phyloP scores from a whole-genome alignment of 1,140 invertebrate species.

The Alviniconcha marisindica region DNA sequence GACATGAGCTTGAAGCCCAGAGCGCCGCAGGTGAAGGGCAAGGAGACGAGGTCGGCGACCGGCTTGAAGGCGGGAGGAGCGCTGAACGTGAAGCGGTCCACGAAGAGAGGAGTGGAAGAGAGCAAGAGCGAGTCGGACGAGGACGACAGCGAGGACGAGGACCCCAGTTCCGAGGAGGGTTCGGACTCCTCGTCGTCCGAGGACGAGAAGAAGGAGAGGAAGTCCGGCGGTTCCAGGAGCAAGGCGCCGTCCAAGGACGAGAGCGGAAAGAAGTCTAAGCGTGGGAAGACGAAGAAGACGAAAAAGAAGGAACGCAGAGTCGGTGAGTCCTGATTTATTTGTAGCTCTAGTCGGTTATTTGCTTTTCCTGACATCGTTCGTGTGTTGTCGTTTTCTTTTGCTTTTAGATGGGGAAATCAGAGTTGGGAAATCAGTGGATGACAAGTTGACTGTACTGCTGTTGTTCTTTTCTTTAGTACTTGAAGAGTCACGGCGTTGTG shows the following conservation, averaged over 20 bases:
- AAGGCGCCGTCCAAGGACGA: conserved; percentile 45
- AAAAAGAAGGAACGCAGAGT: conserved; percentile 24
- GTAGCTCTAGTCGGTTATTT: too few relatives aligned
- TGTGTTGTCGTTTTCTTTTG: too few relatives aligned
- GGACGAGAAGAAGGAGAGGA: conserved; percentile 39
- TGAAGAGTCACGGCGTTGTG: too few relatives aligned
- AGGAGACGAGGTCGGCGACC: background rate
- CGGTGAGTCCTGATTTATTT: too few relatives aligned
- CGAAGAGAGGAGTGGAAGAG: background rate
- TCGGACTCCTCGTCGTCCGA: conserved; percentile 48
- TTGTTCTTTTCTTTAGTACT: too few relatives aligned
- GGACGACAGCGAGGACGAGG: conserved; percentile 40
- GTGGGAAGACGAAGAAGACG: conserved; percentile 31
- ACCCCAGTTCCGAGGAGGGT: conserved; percentile 47
- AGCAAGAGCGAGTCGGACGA: conserved; percentile 29
- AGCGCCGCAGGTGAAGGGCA: background rate
- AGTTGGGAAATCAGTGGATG: too few relatives aligned
- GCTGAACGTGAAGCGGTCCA: background rate
- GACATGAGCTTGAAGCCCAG: background rate
- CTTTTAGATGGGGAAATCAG: too few relatives aligned
- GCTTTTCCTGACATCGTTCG: too few relatives aligned
- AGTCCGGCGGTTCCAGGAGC: conserved; percentile 28
- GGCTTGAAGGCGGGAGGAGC: background rate
- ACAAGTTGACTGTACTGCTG: too few relatives aligned
- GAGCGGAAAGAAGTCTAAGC: background rate